Base-by-base conservation (phyloP, 2,797 vertebrate species). In the Pristis pectinata region DNA sequence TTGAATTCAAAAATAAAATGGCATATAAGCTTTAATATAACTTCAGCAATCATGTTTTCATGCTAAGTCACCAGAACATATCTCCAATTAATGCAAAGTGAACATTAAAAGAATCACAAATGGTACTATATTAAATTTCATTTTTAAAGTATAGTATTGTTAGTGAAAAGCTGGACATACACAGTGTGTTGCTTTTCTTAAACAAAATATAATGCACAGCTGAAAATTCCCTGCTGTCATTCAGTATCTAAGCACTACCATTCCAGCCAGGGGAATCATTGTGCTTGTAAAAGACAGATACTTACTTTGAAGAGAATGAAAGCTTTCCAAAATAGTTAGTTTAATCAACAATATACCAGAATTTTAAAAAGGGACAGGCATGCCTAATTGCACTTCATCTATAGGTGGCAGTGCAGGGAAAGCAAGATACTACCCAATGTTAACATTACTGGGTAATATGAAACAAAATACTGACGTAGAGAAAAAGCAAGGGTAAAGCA, bases 381-480 rank as follows among this genome's bases (percentile, higher is more conserved):
- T 91, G 87, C 17, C 41, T 24, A 91, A 91, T 67, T 91, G 34
- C 22, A 67, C 67, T 67, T 67, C 87, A 91, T n/a, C 87, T 67
- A 7, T 67, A 67, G 87, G 87, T 91, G 87, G 87, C 87, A 91
- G 59, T 91, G 61, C 37, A 37, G 67, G 61, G n/a, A 91, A 41
- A 67, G 87, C 22, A 11, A 64, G 67, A 91, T 91, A 41, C 19
- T 67, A 19, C 59, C 17, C 8, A 9, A 56, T 61, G 56, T 61
- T 61, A n/a, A 67, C 7, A 17, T 7, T 17, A 37, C 11, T 67
- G 59, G 27, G 34, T 67, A 24, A 61, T 9, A 22, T 67, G 87
- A 37, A 67, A 37, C 24, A 74, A 67, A 91, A 27, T 24, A n/a
- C 3, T 67, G 67, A 7, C 67, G 13, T 9, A 24, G 19, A 56